Evolutionary conservation across 2,113 vertebrate genomes (phyloP).

Genomic region (Scomber japonicus): DNA sequence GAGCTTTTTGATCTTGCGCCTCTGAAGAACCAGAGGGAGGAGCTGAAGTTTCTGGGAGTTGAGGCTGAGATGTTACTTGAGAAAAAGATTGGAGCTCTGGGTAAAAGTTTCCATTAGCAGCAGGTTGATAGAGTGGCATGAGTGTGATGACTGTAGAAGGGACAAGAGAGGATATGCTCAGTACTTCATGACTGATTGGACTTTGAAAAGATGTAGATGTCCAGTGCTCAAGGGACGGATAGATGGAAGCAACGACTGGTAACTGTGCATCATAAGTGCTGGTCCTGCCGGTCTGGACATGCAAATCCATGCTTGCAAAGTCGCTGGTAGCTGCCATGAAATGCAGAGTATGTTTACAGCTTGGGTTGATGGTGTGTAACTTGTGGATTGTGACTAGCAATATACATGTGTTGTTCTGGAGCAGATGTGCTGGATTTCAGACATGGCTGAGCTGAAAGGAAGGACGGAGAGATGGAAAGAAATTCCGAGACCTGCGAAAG

Average conservation of each 20-base stretch:
- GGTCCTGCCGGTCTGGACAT: background rate
- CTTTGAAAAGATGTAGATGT: conserved; percentile 41
- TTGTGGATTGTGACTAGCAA: background rate
- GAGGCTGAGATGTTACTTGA: conserved; percentile 16
- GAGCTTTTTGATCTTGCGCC: conserved; percentile 7
- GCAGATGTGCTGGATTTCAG: background rate
- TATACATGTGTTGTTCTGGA: background rate
- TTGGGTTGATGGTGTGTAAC: background rate
- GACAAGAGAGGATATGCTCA: conserved; percentile 68
- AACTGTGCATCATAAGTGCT: conserved; percentile 2
- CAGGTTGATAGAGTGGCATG: conserved; percentile 37
- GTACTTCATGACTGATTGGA: conserved; percentile 45
- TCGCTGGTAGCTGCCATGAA: background rate
- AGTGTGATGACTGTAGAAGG: conserved; percentile 58
- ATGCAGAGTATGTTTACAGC: background rate
- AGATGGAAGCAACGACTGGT: background rate
- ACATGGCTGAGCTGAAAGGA: conserved; percentile 6
- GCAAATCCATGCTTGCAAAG: conserved; percentile 38
- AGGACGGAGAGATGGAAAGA: background rate
- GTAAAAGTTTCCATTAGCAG: background rate
- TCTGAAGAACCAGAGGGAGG: conserved; percentile 18
- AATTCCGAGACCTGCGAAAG: conserved; percentile 34
- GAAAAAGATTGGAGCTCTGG: conserved; percentile 25
- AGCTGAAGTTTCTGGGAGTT: conserved; percentile 10
- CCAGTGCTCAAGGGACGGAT: conserved; percentile 16